phyloP scores from a whole-genome alignment of 2,797 vertebrate species.

The Gallirallus australis region DNA sequence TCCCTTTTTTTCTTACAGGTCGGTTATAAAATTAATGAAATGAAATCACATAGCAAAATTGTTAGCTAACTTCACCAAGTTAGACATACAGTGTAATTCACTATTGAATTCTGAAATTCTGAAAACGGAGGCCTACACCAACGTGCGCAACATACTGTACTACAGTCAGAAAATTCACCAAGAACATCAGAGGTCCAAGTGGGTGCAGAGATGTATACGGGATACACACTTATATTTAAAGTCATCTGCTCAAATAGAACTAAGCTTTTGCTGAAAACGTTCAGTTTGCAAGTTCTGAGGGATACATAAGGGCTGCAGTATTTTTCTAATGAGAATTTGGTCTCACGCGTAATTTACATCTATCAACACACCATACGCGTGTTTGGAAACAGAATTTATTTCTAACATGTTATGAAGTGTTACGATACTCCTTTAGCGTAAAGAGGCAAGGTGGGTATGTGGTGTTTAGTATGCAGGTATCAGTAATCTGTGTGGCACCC shows the following conservation, averaged over 20 bases:
- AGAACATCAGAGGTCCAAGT: not conserved
- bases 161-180: not conserved
- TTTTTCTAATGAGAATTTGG: not conserved
- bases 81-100: not conserved
- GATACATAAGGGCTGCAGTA: not conserved
- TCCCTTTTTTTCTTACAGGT: not conserved
- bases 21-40: not conserved
- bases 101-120: not conserved
- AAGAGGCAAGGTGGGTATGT: not conserved
- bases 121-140: not conserved
- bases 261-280: not conserved
- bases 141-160: rapidly evolving
- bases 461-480: not conserved
- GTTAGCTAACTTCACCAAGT: not conserved
- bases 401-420: not conserved
- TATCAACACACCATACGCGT: not conserved
- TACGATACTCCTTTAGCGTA: not conserved
- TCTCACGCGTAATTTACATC: not conserved
- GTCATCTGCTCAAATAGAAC: not conserved
- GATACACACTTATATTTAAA: not conserved
- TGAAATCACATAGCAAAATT: not conserved
- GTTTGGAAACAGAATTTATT: not conserved
- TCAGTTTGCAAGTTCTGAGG: not conserved
- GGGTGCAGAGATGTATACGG: rapidly evolving
- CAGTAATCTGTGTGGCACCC: not conserved